Conservation (phyloP, 2,797 vertebrate genomes). For the Enteromius fasciolatus region DNA sequence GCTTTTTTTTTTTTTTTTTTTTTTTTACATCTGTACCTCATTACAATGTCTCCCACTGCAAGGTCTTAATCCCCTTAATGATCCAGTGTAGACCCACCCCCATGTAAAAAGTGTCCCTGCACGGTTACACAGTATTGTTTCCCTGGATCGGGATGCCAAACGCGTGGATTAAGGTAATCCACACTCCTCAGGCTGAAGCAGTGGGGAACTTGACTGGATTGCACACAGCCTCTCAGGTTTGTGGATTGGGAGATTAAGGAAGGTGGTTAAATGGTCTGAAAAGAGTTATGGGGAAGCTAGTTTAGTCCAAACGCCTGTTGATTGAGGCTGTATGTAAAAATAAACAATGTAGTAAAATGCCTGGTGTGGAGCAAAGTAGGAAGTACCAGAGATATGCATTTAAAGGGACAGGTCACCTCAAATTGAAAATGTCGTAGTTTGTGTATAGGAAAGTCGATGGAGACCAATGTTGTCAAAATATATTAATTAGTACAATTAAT, state of each 20-base stretch:
- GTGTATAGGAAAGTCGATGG: no score
- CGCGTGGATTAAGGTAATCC: slow-evolving; percentile 57
- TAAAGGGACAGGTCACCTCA: not conserved
- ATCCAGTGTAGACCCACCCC: slow-evolving; percentile 27
- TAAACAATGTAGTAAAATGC: not conserved
- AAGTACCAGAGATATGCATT: not conserved
- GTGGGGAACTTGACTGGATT: slow-evolving; percentile 48
- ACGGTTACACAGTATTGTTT: slow-evolving; percentile 43
- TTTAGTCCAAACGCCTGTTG: slow-evolving; percentile 16
- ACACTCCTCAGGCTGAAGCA: slow-evolving; percentile 47
- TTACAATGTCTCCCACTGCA: slow-evolving; percentile 41
- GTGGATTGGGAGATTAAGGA: slow-evolving; percentile 55
- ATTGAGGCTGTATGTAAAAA: not conserved
- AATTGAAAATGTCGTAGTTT: not conserved
- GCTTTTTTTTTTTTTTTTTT: not conserved
- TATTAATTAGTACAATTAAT: not conserved
- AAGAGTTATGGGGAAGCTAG: slow-evolving; percentile 9
- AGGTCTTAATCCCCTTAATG: slow-evolving; percentile 54
- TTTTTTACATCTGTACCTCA: slow-evolving; percentile 34
- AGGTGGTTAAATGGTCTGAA: slow-evolving; percentile 29
- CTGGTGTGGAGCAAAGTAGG: not conserved
- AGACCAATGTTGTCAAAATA: no score
- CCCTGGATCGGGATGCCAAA: slow-evolving; percentile 54
- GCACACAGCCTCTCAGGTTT: slow-evolving; percentile 48
- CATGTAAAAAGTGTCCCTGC: slow-evolving; percentile 33